Percentiles rank a stretch among this genome's conserved stretches.
These are phyloP conservation scores for Charanyca ferruginea DNA, from an alignment of 2,888 invertebrate genomes.

Conservation along the genomic window DNA sequence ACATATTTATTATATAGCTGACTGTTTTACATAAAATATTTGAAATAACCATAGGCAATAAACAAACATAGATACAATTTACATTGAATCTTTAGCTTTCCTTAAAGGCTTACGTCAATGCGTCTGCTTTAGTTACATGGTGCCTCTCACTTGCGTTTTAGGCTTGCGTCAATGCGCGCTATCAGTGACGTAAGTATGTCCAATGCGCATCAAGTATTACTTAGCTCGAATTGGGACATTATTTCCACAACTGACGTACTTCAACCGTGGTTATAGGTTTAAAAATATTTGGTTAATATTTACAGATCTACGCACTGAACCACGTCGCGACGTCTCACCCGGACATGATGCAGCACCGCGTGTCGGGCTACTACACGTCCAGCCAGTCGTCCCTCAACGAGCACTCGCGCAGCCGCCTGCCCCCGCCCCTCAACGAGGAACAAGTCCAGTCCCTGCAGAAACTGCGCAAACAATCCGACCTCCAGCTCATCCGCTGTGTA, in stretches of 20 bases:
- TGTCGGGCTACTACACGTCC: constrained; percentile 97
- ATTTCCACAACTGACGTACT: neutral
- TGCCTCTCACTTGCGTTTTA: constrained; percentile 8
- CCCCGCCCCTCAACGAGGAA: constrained; percentile 91
- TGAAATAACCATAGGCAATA: neutral
- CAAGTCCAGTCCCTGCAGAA: constrained; percentile 94
- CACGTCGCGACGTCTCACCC: constrained; percentile 92
- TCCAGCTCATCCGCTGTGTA: constrained; percentile 96
- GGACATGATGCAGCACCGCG: constrained; percentile 95
- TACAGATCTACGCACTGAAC: constrained; percentile 92
- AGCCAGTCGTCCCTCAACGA: constrained; percentile 93
- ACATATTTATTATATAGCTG: neutral
- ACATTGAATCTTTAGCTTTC: neutral
- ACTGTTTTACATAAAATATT: neutral
- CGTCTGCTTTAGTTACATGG: constrained; percentile 1
- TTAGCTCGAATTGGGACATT: neutral
- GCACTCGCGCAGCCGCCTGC: constrained; percentile 78
- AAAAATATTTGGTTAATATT: constrained; percentile 38
- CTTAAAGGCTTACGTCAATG: neutral
- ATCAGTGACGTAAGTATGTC: constrained; percentile 19
- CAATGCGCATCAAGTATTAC: neutral
- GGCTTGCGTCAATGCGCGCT: constrained; percentile 14
- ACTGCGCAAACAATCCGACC: constrained; percentile 96
- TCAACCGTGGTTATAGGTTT: neutral
- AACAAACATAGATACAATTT: neutral